These are phyloP conservation scores for Ormyrus rosae DNA, from an alignment of 2,888 invertebrate species.

Conservation along the genomic window DNA sequence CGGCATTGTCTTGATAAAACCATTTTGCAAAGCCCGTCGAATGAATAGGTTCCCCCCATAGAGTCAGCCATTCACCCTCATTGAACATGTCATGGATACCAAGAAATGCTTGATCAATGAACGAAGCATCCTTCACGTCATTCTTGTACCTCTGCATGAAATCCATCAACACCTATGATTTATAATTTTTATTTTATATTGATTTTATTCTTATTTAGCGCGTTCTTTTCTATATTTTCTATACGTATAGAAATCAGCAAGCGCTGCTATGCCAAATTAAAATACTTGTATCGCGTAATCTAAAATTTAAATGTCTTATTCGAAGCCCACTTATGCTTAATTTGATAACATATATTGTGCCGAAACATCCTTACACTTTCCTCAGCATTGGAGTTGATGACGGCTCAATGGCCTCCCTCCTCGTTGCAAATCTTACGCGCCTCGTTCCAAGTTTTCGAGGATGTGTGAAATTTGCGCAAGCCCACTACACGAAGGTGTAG, in stretches of 20 bases:
- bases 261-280: neutral
- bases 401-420: conserved; percentile 61
- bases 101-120: conserved; percentile 56
- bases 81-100: neutral
- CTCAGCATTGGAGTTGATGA: conserved; percentile 61
- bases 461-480: conserved; percentile 63
- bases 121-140: conserved; percentile 57
- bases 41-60: neutral
- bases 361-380: conserved; percentile 54
- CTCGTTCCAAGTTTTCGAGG: conserved; percentile 54
- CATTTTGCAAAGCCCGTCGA: neutral
- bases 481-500: conserved; percentile 61
- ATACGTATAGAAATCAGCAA: neutral
- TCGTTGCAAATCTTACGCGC: conserved; percentile 62
- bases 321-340: no score
- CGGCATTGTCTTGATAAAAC: conserved; percentile 58
- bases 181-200: neutral
- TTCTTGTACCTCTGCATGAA: conserved; percentile 55
- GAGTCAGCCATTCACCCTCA: neutral
- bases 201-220: conserved; percentile 19
- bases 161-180: conserved; percentile 31
- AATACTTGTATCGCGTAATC: neutral
- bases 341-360: no score
- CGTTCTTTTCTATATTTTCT: neutral
- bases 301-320: no score